Percentiles rank a stretch among this genome's conserved stretches.
Evolutionary conservation across 2,797 vertebrate genomes (phyloP).

Genomic region (Myotis myotis): DNA sequence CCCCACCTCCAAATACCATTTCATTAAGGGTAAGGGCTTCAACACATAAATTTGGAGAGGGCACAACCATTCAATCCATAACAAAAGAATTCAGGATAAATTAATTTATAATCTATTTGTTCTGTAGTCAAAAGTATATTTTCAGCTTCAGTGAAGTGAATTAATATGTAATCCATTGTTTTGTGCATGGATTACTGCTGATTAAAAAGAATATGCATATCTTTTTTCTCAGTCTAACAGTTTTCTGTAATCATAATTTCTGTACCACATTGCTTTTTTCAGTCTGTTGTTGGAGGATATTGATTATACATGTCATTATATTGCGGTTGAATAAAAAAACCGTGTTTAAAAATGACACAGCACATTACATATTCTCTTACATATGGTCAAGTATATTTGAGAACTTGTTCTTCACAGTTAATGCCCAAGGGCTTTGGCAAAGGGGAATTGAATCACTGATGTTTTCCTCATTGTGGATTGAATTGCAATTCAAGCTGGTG

Average conservation of each 20-base stretch:
- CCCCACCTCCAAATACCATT: not conserved
- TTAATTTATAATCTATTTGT: not conserved
- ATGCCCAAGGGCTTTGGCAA: conserved; percentile 22
- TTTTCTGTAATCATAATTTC: conserved; percentile 41
- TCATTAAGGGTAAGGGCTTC: not conserved
- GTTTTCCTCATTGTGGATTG: not conserved
- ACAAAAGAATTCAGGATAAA: not conserved
- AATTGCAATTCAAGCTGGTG: conserved; percentile 14
- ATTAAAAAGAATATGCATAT: not conserved
- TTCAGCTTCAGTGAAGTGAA: conserved; percentile 2
- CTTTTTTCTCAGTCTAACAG: conserved; percentile 5
- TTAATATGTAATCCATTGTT: conserved; percentile 2
- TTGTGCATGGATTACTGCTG: conserved; percentile 18
- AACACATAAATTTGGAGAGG: not conserved
- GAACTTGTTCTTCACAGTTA: conserved; percentile 54
- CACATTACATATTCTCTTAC: conserved; percentile 6
- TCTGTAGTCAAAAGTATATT: not conserved
- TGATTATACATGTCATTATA: conserved; percentile 44
- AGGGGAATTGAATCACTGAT: conserved; percentile 36
- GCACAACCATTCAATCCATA: not conserved
- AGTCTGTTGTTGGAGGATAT: not conserved
- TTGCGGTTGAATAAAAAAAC: conserved; percentile 43
- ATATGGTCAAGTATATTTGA: not conserved
- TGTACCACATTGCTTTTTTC: not conserved
- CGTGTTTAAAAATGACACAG: conserved; percentile 18